Base-by-base conservation (phyloP, 2,797 vertebrate genomes). In the Tokudaia tokunoshimensis region DNA sequence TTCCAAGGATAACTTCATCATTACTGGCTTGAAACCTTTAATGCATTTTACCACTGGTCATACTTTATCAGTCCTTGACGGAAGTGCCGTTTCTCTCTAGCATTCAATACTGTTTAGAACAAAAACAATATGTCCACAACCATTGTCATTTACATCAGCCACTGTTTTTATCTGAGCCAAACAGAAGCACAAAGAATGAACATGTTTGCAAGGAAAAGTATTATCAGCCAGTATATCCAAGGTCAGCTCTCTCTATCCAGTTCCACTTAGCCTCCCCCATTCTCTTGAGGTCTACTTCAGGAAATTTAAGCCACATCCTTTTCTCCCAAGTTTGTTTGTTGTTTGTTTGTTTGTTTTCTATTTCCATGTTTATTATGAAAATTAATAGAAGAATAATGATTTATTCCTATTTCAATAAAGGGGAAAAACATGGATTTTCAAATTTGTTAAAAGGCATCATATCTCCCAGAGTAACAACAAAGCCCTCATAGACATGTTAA, bases 401-500 rank as follows among this genome's bases (percentile, higher is more conserved):
- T 93, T 81, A 52, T 2, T 12, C 10, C 34, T 59, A 22, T 80
- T 88, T 76, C 31, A 3, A 6, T 83, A 87, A 92, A 55, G 4
- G 14, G 80, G 76, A 47, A 20, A 87, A 89, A 67, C 20, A n/a
- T n/a, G 2, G 1, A 24, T 90, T 78, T 67, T 96, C 17, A 76
- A n/a, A 72, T 85, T 93, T 72, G 0, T 57, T 80, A 93, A 34
- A 29, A 70, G 72, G 50, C 29, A 76, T 87, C 61, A 44, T 76
- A 80, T 89, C 37, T 92, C 7, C 50, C 81, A 75, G 97, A 91
- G 20, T 34, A 97, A 95, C 34, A 79, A 78, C 2, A 47, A 29
- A 65, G 65, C 44, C 2, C 24, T 59, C n/a, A 85, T 15, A 79
- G 92, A 79, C 41, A 80, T 87, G 31, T 26, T 93, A 89, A 87